phyloP scores from a whole-genome alignment of 2,888 invertebrate genomes.

The Acrobasis suavella region DNA sequence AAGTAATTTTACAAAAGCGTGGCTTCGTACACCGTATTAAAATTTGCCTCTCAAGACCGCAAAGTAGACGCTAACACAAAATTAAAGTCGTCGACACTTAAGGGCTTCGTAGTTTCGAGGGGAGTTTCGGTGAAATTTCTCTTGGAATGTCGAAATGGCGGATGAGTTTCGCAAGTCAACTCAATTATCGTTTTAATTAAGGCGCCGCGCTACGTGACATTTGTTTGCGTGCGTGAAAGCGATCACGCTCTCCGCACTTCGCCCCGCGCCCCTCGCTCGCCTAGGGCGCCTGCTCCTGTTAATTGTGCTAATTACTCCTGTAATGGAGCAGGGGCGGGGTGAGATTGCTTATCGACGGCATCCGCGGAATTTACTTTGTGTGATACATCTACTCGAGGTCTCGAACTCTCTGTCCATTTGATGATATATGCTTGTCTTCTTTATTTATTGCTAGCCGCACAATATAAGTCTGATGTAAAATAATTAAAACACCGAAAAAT shows the following conservation, averaged over 20 bases:
- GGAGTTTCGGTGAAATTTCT: conserved; percentile 77
- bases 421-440: conserved; percentile 40
- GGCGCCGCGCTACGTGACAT: conserved; percentile 80
- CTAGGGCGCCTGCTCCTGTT: conserved; percentile 64
- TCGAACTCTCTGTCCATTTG: conserved; percentile 52
- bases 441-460: too few relatives aligned
- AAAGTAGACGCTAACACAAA: conserved; percentile 81
- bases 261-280: conserved; percentile 37
- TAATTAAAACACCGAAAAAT: too few relatives aligned
- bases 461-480: too few relatives aligned
- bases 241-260: conserved; percentile 56
- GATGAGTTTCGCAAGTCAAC: conserved; percentile 82
- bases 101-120: conserved; percentile 77
- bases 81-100: conserved; percentile 81
- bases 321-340: conserved; percentile 77
- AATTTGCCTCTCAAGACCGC: conserved; percentile 75
- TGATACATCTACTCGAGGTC: conserved; percentile 57
- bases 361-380: conserved; percentile 69
- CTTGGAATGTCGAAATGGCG: conserved; percentile 80
- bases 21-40: conserved; percentile 73
- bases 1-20: conserved; percentile 72
- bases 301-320: conserved; percentile 83
- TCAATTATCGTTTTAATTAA: conserved; percentile 83
- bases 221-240: conserved; percentile 82
- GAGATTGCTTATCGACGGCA: conserved; percentile 80